Evolutionary conservation across 2,888 invertebrate species (phyloP), one percentile per base, ranked within the genome.

Genomic region (Bellardia bayeri): DNA sequence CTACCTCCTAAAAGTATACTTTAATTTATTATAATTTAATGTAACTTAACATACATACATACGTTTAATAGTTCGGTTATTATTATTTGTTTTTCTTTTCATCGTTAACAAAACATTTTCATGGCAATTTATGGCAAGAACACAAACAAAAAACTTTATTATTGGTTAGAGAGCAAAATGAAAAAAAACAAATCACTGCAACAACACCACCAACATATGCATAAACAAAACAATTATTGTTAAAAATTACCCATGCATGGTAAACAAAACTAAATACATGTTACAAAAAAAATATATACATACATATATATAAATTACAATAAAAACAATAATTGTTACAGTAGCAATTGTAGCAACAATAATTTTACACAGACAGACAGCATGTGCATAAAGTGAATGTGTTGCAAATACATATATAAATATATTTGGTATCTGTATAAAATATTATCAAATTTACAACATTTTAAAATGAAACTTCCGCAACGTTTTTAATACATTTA

Each of bases 181-280:
- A 9, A 13, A 81, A 61, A 81, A 56, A 42, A 6, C 37, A 49
- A 42, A 40, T 8, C 40, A 49, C 3, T 16, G 2, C 37, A 45
- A 45, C 13, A 54, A 75, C 16, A 81, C n/a, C 63, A 81, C 23
- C 69, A 71, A 51, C 79, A 75, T 76, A 61, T 84, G 80, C 83
- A 82, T 84, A 87, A 81, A 76, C 86, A 87, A 86, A 83, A 76
- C 76, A 80, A 86, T 86, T 86, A 86, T 71, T 83, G 80, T 86
- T 75, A 81, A 84, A 80, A 87, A 86, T 87, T 81, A 81, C 76
- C 80, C 66, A 56, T 81, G 80, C 66, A 79, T 75, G 66, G 23
- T 2, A 64, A 72, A 71, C 63, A 72, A 82, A 76, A 82, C 63
- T 66, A 76, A 85, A 69, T 51, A 86, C 42, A 78, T 72, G 16